A percentile compares a stretch with the other conserved stretches of the same genome.
These are phyloP conservation scores for Drosophila paranaensis DNA, from an alignment of 2,888 invertebrate species.

Conservation along the genomic window DNA sequence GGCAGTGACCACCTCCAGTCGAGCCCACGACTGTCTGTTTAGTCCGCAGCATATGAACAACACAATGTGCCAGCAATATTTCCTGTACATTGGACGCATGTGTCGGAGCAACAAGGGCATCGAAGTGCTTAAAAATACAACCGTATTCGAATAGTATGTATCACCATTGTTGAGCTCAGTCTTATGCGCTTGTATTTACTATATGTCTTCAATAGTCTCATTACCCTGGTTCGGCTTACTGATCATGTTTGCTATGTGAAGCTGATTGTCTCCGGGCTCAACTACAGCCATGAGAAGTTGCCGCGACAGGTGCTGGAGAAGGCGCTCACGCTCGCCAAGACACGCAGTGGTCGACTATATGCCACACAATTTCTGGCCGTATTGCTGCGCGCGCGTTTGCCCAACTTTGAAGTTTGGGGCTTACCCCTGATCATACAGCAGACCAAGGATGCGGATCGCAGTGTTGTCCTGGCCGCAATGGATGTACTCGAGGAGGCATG, in stretches of 20 bases:
- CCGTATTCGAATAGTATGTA: conserved; percentile 90
- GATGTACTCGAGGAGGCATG: conserved; percentile 96
- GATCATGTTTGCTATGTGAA: conserved; percentile 97
- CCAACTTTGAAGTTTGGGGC: conserved; percentile 93
- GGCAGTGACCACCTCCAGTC: conserved; percentile 89
- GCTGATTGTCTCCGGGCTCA: conserved; percentile 95
- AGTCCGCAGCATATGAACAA: conserved; percentile 94
- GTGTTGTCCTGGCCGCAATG: conserved; percentile 92
- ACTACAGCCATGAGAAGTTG: conserved; percentile 90
- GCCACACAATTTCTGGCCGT: conserved; percentile 96
- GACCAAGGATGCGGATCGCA: conserved; percentile 92
- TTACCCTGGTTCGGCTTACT: conserved; percentile 92
- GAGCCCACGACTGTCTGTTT: conserved; percentile 94
- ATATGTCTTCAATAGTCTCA: conserved; percentile 86
- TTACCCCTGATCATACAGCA: conserved; percentile 93
- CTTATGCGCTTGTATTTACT: background rate
- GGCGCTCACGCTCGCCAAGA: conserved; percentile 84
- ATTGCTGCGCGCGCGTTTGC: conserved; percentile 90
- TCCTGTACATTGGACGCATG: conserved; percentile 95
- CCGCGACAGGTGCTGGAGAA: conserved; percentile 87
- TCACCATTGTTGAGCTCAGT: accelerated
- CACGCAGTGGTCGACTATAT: conserved; percentile 89
- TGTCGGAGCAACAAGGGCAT: conserved; percentile 90
- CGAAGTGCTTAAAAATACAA: conserved; percentile 89
- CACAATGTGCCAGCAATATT: conserved; percentile 97